These are phyloP conservation scores for Myxocyprinus asiaticus DNA, from an alignment of 2,113 vertebrate genomes.

Conservation along the genomic window DNA sequence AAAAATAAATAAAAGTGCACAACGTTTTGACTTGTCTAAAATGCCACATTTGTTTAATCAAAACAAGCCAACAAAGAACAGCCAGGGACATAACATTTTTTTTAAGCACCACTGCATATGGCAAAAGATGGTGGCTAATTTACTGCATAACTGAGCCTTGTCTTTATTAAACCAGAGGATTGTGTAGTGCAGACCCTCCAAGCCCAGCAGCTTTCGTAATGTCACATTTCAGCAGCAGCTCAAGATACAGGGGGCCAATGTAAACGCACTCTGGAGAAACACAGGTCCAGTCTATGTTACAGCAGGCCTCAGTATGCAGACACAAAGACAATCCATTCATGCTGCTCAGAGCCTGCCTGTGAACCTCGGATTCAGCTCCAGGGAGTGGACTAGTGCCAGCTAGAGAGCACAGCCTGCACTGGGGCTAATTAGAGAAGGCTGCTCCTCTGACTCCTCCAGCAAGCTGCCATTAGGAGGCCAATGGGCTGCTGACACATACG, in stretches of 20 bases:
- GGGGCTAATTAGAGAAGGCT: conserved; percentile 70
- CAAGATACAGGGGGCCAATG: conserved; percentile 68
- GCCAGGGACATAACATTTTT: background rate
- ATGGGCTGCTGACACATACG: conserved; percentile 63
- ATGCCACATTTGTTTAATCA: background rate
- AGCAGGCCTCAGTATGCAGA: conserved; percentile 74
- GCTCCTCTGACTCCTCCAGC: conserved; percentile 60
- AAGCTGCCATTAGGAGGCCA: conserved; percentile 61
- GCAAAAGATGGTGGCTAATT: conserved; percentile 8
- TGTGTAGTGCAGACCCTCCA: conserved; percentile 53
- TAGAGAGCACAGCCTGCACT: conserved; percentile 62
- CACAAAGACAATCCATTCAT: conserved; percentile 79
- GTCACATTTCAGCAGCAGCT: conserved; percentile 71
- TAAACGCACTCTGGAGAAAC: conserved; percentile 73
- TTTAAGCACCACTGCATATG: conserved; percentile 12
- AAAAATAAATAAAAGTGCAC: background rate
- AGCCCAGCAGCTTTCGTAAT: conserved; percentile 55
- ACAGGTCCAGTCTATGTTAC: conserved; percentile 71
- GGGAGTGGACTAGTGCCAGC: conserved; percentile 68
- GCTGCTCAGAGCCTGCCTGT: conserved; percentile 68
- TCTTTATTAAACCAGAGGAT: conserved; percentile 54
- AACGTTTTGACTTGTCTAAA: background rate
- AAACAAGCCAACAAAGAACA: background rate
- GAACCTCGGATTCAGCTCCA: conserved; percentile 73
- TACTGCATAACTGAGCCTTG: conserved; percentile 32